A percentile compares a stretch with the other conserved stretches of the same genome.
Conservation (phyloP, 2,113 vertebrate genomes). For the Crotalus tigris region DNA sequence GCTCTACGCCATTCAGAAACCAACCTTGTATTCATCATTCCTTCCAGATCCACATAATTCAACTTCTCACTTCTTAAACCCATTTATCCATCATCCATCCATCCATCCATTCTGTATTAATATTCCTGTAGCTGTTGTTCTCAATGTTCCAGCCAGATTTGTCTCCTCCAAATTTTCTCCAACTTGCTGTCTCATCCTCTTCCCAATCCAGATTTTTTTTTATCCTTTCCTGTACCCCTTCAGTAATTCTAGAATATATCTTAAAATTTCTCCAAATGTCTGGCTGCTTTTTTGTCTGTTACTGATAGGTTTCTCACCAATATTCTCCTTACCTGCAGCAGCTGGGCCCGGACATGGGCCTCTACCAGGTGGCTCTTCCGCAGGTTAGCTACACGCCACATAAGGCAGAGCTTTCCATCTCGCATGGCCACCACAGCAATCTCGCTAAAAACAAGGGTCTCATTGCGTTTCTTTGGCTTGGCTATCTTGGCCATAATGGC, state of each 20-base stretch:
- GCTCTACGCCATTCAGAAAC: neutral
- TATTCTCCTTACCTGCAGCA: constrained; percentile 73
- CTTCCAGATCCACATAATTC: neutral
- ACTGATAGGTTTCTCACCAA: too few relatives aligned
- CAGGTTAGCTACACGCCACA: constrained; percentile 89
- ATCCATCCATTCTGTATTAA: neutral
- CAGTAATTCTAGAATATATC: neutral
- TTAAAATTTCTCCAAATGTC: neutral
- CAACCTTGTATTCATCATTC: neutral
- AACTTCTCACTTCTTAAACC: neutral
- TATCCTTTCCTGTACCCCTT: neutral
- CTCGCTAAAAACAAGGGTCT: constrained; percentile 85
- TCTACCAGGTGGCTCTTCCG: constrained; percentile 89
- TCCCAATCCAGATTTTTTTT: neutral
- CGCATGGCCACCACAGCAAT: constrained; percentile 85
- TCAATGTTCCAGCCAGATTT: neutral
- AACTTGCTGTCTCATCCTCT: neutral
- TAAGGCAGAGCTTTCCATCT: constrained; percentile 85
- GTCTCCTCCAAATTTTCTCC: neutral
- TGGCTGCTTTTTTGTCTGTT: neutral
- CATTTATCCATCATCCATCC: neutral
- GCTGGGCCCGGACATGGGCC: constrained; percentile 85
- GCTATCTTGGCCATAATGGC: constrained; percentile 91
- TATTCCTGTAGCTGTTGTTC: neutral
- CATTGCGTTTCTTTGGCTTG: constrained; percentile 92